Evolutionary conservation across 2,888 invertebrate species (phyloP).

Genomic region (Nematopogon swammerdamellus): DNA sequence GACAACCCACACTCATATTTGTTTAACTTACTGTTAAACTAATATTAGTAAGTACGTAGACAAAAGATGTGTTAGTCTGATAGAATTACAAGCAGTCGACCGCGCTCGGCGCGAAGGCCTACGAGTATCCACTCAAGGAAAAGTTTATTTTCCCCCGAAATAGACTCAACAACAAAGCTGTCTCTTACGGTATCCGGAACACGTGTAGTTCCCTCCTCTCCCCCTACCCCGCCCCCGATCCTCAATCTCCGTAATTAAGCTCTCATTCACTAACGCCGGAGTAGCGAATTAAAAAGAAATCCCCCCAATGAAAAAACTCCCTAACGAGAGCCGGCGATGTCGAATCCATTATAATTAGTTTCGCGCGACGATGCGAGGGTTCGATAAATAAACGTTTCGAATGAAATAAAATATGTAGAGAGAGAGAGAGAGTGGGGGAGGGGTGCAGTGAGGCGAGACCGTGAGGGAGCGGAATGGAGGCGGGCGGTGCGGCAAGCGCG

Average conservation of each 20-base stretch:
- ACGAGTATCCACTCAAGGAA: no score
- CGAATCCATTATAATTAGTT: constrained; percentile 45
- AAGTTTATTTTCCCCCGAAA: no score
- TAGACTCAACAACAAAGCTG: neutral
- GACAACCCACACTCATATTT: no score
- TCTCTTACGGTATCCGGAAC: neutral
- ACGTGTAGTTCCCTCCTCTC: no score
- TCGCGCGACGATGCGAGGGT: constrained; percentile 23
- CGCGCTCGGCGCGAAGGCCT: no score
- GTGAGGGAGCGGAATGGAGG: neutral
- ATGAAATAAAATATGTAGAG: neutral
- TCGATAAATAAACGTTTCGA: constrained; percentile 26
- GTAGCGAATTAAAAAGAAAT: neutral
- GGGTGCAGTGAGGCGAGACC: neutral
- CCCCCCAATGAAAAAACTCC: neutral
- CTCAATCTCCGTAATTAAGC: neutral
- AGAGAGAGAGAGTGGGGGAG: neutral
- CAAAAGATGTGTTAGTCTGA: no score
- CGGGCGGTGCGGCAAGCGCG: neutral
- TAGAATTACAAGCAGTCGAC: no score
- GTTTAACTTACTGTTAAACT: no score
- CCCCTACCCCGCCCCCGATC: neutral
- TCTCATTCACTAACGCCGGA: neutral
- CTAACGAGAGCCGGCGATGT: neutral
- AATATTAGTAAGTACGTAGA: no score